These are phyloP conservation scores for Rhyzopertha dominica DNA, from an alignment of 1,140 invertebrate genomes.

Conservation along the genomic window DNA sequence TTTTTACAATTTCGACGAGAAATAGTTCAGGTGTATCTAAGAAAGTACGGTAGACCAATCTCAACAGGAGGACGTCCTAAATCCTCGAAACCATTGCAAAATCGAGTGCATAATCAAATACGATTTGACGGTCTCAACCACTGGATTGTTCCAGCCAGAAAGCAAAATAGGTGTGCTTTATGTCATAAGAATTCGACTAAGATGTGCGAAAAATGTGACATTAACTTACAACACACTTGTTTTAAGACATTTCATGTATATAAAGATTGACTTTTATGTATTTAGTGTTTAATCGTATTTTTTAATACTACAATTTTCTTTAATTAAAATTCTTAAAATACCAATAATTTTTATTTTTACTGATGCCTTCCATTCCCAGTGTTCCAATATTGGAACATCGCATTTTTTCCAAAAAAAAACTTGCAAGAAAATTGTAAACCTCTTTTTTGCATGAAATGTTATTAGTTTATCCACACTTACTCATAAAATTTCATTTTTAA, in stretches of 20 bases:
- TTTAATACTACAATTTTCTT: too few species aligned
- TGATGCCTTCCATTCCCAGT: too few species aligned
- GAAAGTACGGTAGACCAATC: constrained; percentile 14
- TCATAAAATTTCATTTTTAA: too few species aligned
- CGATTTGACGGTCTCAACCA: constrained; percentile 9
- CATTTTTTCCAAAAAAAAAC: too few species aligned
- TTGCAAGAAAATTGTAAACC: too few species aligned
- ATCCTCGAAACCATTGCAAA: constrained; percentile 9
- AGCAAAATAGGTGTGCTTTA: constrained; percentile 13
- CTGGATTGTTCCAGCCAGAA: constrained; percentile 13
- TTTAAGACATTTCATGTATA: constrained; percentile 10
- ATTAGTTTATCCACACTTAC: too few species aligned
- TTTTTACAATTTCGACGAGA: constrained; percentile 13
- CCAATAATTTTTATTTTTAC: too few species aligned
- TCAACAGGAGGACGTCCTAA: constrained; percentile 9
- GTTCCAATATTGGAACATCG: too few species aligned
- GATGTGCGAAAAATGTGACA: constrained; percentile 7
- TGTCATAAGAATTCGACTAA: constrained; percentile 11
- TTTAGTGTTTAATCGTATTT: constrained; percentile 5
- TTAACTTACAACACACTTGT: constrained; percentile 6
- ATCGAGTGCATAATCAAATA: constrained; percentile 4
- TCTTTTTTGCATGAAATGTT: too few species aligned
- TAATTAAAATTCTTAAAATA: too few species aligned
- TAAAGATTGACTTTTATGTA: background rate
- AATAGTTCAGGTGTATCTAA: constrained; percentile 12